phyloP scores from a whole-genome alignment of 2,113 vertebrate species.

The Aldabrachelys gigantea region DNA sequence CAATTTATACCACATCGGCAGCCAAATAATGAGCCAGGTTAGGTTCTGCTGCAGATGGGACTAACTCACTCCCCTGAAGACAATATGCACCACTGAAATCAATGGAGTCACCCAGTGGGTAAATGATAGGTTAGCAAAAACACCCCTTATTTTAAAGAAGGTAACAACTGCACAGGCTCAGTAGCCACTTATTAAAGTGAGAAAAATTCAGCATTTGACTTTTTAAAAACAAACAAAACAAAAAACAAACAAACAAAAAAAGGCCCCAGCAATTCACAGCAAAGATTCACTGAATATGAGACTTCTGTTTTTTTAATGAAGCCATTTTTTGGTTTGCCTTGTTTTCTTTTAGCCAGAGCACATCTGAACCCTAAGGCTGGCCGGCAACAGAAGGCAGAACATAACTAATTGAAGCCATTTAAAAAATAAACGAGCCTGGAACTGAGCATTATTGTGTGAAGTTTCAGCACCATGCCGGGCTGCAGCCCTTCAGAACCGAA shows the following conservation, averaged over 20 bases:
- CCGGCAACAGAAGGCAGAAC: constrained; percentile 1
- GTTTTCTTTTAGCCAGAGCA: constrained; percentile 64
- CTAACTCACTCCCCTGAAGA: constrained; percentile 44
- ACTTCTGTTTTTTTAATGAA: constrained; percentile 63
- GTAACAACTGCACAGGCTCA: constrained; percentile 72
- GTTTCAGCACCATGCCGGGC: not conserved
- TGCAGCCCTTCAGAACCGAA: constrained; percentile 57
- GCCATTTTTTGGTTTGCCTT: constrained; percentile 66
- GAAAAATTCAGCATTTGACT: constrained; percentile 26
- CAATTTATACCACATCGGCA: constrained; percentile 52
- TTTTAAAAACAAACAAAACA: constrained; percentile 31
- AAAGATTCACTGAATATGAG: constrained; percentile 40
- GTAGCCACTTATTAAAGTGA: constrained; percentile 66
- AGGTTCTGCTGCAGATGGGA: constrained; percentile 63
- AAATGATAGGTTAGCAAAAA: constrained; percentile 73
- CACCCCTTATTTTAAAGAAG: constrained; percentile 61
- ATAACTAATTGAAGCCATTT: constrained; percentile 46
- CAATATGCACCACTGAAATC: constrained; percentile 72
- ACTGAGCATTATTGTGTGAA: constrained; percentile 5
- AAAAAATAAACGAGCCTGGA: constrained; percentile 59
- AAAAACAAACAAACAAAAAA: constrained; percentile 15
- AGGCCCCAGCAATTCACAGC: constrained; percentile 32
- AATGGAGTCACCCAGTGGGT: constrained; percentile 70
- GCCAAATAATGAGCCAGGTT: constrained; percentile 66
- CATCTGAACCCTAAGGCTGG: constrained; percentile 35